These are phyloP conservation scores for Lepidonotus clava DNA, from an alignment of 2,888 invertebrate genomes.

Conservation along the genomic window DNA sequence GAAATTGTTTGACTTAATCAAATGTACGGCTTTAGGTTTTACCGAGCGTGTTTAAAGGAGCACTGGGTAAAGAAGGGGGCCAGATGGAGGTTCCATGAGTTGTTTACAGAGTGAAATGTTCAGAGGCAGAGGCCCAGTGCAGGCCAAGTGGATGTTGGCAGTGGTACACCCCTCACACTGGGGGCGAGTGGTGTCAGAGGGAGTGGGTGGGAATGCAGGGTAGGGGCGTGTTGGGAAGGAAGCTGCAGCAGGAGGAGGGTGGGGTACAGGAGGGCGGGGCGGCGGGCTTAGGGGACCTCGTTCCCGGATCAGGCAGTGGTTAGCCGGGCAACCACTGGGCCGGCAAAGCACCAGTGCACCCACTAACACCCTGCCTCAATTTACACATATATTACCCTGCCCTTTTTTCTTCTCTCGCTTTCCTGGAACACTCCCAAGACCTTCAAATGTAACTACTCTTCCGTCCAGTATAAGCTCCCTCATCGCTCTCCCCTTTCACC, in stretches of 20 bases:
- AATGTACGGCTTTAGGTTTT: too few relatives aligned
- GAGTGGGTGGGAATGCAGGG: not conserved
- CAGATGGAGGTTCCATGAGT: not conserved
- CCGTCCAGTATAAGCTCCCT: not conserved
- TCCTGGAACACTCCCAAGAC: too few relatives aligned
- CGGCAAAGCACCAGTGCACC: too few relatives aligned
- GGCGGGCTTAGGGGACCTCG: not conserved
- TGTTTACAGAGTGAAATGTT: not conserved
- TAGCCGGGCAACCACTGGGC: not conserved
- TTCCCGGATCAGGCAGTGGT: not conserved
- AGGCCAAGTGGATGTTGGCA: conserved; percentile 17
- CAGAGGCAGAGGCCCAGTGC: not conserved
- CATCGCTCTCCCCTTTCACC: not conserved
- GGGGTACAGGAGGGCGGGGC: not conserved
- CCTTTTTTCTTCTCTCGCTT: too few relatives aligned
- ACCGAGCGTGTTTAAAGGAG: too few relatives aligned
- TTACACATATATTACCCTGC: too few relatives aligned
- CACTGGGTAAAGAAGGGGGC: not conserved
- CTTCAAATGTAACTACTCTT: too few relatives aligned
- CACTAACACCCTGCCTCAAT: too few relatives aligned
- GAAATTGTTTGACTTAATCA: too few relatives aligned
- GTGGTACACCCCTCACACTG: not conserved
- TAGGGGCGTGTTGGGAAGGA: not conserved
- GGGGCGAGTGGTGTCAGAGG: not conserved
- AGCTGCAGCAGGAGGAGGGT: not conserved